Conservation (phyloP, 2,888 invertebrate species). For the Nomada flava region DNA sequence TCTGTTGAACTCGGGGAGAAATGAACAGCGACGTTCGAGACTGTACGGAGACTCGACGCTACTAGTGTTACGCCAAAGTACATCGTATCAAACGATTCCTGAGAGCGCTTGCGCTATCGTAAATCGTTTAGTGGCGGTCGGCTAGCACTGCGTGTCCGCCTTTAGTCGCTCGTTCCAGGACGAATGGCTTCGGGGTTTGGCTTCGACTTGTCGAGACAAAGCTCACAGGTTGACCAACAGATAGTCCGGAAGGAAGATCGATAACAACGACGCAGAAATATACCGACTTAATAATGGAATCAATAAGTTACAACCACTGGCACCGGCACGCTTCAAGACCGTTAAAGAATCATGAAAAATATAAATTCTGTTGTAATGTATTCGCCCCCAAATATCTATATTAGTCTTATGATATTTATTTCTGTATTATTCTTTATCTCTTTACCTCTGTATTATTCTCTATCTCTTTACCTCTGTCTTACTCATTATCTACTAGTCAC, state of each 20-base stretch:
- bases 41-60: conserved; percentile 43
- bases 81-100: conserved; percentile 58
- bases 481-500: too few species aligned
- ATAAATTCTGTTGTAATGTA: too few species aligned
- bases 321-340: conserved; percentile 39
- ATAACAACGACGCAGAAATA: conserved; percentile 76
- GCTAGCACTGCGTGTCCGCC: conserved; percentile 70
- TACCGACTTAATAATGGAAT: conserved; percentile 75
- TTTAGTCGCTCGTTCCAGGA: conserved; percentile 68
- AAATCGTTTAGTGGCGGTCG: conserved; percentile 74
- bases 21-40: conserved; percentile 49
- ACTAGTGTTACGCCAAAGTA: conserved; percentile 58
- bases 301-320: conserved; percentile 59
- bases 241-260: conserved; percentile 70
- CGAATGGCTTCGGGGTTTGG: conserved; percentile 62
- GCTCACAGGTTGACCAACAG: conserved; percentile 57
- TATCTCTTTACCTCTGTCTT: too few species aligned
- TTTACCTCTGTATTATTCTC: too few species aligned
- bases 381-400: too few species aligned
- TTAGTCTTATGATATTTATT: too few species aligned
- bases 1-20: conserved; percentile 37
- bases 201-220: conserved; percentile 44
- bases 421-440: too few species aligned
- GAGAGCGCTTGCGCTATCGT: conserved; percentile 70
- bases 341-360: too few species aligned